A percentile compares a stretch with the other conserved stretches of the same genome.
phyloP scores from a whole-genome alignment of 1,140 invertebrate genomes.

The Phymastichus coffea region DNA sequence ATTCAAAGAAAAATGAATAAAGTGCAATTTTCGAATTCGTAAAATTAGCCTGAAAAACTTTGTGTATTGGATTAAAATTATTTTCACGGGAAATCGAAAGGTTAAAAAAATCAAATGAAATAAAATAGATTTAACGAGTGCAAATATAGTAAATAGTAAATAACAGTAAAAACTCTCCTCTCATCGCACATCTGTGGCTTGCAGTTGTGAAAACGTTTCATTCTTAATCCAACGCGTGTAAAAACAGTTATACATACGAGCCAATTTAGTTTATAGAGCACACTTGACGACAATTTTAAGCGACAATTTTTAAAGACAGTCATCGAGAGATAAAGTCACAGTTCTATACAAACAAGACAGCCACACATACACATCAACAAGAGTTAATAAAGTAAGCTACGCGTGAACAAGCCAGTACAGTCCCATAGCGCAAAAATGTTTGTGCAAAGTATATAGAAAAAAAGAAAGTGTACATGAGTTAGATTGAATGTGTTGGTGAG shows the following conservation, averaged over 20 bases:
- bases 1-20: no score
- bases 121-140: no score
- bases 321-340: slow-evolving; percentile 16
- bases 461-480: slow-evolving; percentile 7
- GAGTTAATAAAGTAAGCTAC: no score
- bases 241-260: slow-evolving; percentile 31
- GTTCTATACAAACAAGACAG: no score
- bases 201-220: slow-evolving; percentile 7
- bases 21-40: no score
- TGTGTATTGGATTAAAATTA: no score
- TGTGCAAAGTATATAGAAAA: slow-evolving; percentile 27
- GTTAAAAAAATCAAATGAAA: no score
- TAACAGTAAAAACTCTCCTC: slow-evolving; percentile 13
- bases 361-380: no score
- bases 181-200: slow-evolving; percentile 11
- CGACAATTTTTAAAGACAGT: slow-evolving; percentile 7
- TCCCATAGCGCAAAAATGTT: slow-evolving; percentile 42
- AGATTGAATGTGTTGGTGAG: slow-evolving; percentile 7
- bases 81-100: no score
- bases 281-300: no score
- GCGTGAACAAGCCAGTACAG: slow-evolving; percentile 46
- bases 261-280: slow-evolving; percentile 33
- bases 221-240: slow-evolving; percentile 28
- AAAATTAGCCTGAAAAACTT: no score
- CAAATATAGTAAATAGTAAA: no score